These are phyloP conservation scores for Paedocypris sp. DNA, from an alignment of 2,113 vertebrate species.

Conservation along the genomic window DNA sequence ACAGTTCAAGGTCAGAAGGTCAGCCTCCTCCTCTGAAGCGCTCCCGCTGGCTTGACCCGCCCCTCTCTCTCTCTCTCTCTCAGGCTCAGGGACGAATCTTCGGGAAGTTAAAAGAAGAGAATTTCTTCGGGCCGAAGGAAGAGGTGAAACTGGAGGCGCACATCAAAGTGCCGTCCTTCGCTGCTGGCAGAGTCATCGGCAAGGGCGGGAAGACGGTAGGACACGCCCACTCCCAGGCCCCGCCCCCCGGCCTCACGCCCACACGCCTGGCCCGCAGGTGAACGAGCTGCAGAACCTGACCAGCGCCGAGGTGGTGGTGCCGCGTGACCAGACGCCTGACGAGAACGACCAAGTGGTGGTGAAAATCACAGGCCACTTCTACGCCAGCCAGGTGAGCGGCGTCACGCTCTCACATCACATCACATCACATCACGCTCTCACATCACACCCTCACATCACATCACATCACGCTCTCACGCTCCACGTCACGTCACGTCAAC, in stretches of 20 bases:
- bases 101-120: constrained; percentile 95
- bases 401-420: too few relatives aligned
- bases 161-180: constrained; percentile 94
- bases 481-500: too few relatives aligned
- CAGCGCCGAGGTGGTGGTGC: constrained; percentile 96
- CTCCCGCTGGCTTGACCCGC: too few relatives aligned
- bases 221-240: too few relatives aligned
- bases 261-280: too few relatives aligned
- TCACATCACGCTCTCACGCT: too few relatives aligned
- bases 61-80: neutral
- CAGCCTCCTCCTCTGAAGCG: neutral
- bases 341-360: constrained; percentile 97
- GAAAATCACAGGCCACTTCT: constrained; percentile 98
- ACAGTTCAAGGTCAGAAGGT: constrained; percentile 86
- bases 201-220: constrained; percentile 98
- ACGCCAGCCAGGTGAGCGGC: constrained; percentile 93
- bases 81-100: constrained; percentile 92
- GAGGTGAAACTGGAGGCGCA: constrained; percentile 97
- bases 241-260: too few relatives aligned
- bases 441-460: too few relatives aligned
- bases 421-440: too few relatives aligned
- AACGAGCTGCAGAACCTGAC: constrained; percentile 96
- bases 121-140: constrained; percentile 97
- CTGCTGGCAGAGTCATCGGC: constrained; percentile 94
- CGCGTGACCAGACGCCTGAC: constrained; percentile 93